A percentile compares a stretch with the other conserved stretches of the same genome.
phyloP scores from a whole-genome alignment of 2,113 vertebrate species.

The Percina caprodes region DNA sequence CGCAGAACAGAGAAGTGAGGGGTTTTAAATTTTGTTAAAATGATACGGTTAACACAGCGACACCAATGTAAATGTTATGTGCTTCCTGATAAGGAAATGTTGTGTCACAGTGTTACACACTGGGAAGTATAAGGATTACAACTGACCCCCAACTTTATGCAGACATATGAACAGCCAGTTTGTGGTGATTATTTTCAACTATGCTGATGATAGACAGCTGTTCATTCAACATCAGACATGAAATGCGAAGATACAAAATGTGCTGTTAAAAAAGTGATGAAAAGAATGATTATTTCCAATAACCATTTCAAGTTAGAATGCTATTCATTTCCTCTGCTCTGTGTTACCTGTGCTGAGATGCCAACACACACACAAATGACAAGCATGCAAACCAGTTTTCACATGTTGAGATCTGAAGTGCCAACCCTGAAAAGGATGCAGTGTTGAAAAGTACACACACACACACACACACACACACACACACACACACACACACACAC shows the following conservation, averaged over 20 bases:
- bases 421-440: background rate
- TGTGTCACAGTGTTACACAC: background rate
- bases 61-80: background rate
- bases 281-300: background rate
- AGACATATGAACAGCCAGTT: background rate
- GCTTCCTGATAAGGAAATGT: background rate
- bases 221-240: background rate
- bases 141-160: background rate
- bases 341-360: background rate
- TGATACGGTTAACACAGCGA: too few species aligned
- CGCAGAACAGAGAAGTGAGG: too few species aligned
- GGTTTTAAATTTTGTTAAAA: background rate
- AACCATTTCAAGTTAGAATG: background rate
- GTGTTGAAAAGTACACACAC: background rate
- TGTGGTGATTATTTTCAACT: background rate
- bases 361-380: conserved; percentile 12
- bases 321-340: background rate
- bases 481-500: background rate
- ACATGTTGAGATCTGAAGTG: conserved; percentile 26
- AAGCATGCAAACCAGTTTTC: conserved; percentile 38
- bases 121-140: background rate
- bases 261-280: background rate
- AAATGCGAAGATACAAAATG: background rate
- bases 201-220: background rate
- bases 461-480: background rate